Percentiles rank a stretch among this genome's conserved stretches.
Conservation (phyloP, 2,888 invertebrate species). For the Meandrusa payeni region DNA sequence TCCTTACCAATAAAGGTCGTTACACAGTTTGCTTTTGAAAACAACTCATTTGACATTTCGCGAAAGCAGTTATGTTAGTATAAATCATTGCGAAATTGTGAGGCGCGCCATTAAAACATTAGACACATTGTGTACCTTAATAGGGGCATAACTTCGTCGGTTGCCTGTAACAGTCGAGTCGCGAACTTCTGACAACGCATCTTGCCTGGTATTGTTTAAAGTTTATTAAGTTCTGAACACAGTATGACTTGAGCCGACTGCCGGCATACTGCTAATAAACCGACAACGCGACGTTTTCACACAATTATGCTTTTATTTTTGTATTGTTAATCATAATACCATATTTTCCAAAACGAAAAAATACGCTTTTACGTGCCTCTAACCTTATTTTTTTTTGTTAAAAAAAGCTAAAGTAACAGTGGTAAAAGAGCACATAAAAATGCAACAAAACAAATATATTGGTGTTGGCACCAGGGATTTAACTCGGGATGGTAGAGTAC, state of each 20-base stretch:
- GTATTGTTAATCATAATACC: too few species aligned
- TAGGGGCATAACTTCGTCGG: slow-evolving; percentile 57
- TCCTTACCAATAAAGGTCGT: too few species aligned
- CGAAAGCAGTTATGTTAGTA: slow-evolving; percentile 14
- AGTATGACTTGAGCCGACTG: slow-evolving; percentile 65
- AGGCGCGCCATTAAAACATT: slow-evolving; percentile 46
- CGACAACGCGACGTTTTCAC: slow-evolving; percentile 33
- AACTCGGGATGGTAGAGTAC: too few species aligned
- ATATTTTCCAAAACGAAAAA: too few species aligned
- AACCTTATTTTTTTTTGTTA: too few species aligned
- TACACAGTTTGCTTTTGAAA: slow-evolving; percentile 11
- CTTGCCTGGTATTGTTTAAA: slow-evolving; percentile 72
- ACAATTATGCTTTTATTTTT: too few species aligned
- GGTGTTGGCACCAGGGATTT: too few species aligned
- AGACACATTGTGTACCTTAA: slow-evolving; percentile 65
- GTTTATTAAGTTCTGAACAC: slow-evolving; percentile 74
- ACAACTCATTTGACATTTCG: slow-evolving; percentile 9
- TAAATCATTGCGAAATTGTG: slow-evolving; percentile 21
- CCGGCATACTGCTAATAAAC: slow-evolving; percentile 44
- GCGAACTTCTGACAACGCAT: slow-evolving; percentile 71
- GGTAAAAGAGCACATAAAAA: too few species aligned
- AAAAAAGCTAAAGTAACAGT: too few species aligned
- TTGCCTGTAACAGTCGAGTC: slow-evolving; percentile 61
- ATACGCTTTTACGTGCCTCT: too few species aligned
- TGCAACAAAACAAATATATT: too few species aligned